phyloP scores from a whole-genome alignment of 1,140 invertebrate species.

The Neodiprion virginianus region DNA sequence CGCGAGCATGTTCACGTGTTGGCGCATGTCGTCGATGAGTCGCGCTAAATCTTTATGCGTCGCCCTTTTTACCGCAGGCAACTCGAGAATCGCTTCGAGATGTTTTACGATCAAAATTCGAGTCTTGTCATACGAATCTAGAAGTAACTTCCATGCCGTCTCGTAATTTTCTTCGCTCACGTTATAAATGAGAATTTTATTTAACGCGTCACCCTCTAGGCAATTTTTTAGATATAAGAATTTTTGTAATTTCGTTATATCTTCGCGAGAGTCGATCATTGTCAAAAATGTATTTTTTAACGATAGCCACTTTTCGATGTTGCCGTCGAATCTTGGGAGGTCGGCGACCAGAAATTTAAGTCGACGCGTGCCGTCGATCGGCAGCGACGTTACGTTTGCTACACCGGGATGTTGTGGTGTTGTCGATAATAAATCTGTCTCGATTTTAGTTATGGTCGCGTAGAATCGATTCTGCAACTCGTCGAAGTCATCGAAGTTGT shows the following conservation, averaged over 20 bases:
- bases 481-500: background rate
- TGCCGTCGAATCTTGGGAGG: conserved; percentile 17
- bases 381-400: background rate
- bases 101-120: conserved; percentile 26
- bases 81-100: conserved; percentile 26
- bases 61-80: conserved; percentile 13
- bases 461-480: background rate
- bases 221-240: conserved; percentile 26
- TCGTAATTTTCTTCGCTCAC: conserved; percentile 30
- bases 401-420: background rate
- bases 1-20: conserved; percentile 27
- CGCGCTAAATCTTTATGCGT: conserved; percentile 23
- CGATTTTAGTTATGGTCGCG: background rate
- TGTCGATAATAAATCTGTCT: background rate
- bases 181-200: background rate
- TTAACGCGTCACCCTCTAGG: conserved; percentile 24
- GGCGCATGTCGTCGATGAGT: conserved; percentile 23
- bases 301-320: conserved; percentile 19
- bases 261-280: conserved; percentile 16
- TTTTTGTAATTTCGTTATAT: conserved; percentile 18
- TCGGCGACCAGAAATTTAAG: too few species aligned
- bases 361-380: background rate
- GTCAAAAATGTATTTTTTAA: conserved; percentile 23
- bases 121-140: conserved; percentile 26
- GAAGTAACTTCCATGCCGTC: conserved; percentile 30